Conservation (phyloP, 2,797 vertebrate species). For the Linurgus olivaceus region DNA sequence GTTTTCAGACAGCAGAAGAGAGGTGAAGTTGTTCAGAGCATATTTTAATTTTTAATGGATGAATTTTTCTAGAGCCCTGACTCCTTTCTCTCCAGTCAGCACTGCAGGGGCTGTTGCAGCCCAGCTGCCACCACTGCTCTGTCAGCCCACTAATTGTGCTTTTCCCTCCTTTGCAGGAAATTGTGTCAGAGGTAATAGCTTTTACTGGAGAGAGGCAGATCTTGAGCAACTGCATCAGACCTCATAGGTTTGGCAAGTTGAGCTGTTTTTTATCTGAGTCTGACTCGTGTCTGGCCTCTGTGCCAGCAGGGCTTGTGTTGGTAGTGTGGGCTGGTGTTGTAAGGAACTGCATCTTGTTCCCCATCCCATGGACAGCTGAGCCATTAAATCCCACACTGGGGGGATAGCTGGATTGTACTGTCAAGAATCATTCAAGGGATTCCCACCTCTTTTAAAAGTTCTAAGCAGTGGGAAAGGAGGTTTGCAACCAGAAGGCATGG, state of each 20-base stretch:
- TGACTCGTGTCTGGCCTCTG: slow-evolving; percentile 7
- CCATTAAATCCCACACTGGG: neutral
- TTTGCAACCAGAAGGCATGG: neutral
- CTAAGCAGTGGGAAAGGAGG: neutral
- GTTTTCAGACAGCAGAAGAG: neutral
- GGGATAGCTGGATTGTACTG: neutral
- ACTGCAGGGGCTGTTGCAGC: neutral
- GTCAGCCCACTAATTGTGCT: neutral
- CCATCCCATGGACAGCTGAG: neutral
- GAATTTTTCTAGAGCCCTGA: neutral
- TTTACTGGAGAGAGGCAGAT: slow-evolving; percentile 48
- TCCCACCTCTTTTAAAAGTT: neutral
- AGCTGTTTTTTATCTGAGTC: neutral
- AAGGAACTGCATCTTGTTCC: neutral
- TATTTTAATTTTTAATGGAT: neutral
- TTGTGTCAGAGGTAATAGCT: slow-evolving; percentile 56
- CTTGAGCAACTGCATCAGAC: slow-evolving; percentile 53
- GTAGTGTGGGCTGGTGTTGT: neutral
- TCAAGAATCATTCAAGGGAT: neutral
- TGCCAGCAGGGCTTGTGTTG: neutral
- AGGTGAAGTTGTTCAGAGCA: neutral
- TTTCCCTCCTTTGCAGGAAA: slow-evolving; percentile 51
- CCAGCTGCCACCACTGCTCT: neutral
- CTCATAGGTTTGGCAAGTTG: slow-evolving; percentile 51
- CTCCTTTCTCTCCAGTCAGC: neutral